These are phyloP conservation scores for Chironomus tepperi DNA, from an alignment of 1,140 invertebrate species.

Conservation along the genomic window DNA sequence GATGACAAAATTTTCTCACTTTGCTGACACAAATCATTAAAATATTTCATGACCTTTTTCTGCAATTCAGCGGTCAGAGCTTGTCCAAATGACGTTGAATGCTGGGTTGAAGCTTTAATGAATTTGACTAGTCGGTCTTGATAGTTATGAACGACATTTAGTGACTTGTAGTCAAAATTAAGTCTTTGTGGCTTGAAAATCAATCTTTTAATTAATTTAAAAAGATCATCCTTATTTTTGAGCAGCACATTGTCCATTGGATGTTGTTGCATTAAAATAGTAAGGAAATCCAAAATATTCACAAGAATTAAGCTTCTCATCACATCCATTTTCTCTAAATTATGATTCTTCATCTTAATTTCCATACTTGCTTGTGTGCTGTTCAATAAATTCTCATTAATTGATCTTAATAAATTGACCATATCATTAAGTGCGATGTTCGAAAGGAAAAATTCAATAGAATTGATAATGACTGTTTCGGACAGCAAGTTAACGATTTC, in stretches of 20 bases:
- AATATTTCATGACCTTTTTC: background rate
- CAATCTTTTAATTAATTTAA: slow-evolving; percentile 9
- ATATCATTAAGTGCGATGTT: background rate
- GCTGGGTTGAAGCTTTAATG: background rate
- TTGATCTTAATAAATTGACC: background rate
- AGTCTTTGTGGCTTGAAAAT: slow-evolving; percentile 23
- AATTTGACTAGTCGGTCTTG: background rate
- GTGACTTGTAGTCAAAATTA: background rate
- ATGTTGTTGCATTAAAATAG: background rate
- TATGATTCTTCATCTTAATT: background rate
- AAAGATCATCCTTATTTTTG: background rate
- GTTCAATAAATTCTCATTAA: background rate
- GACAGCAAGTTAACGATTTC: slow-evolving; percentile 26
- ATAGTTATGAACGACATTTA: background rate
- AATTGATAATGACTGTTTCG: slow-evolving; percentile 26
- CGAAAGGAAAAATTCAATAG: background rate
- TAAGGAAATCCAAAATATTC: slow-evolving; percentile 22
- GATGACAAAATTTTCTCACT: background rate
- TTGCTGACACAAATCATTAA: background rate
- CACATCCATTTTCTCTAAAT: slow-evolving; percentile 18
- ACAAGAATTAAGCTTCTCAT: background rate
- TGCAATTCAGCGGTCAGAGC: background rate
- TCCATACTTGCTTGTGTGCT: background rate
- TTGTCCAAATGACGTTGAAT: background rate
- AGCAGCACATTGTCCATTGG: background rate